Evolutionary conservation across 2,888 invertebrate species (phyloP).

Genomic region (Neoascia interrupta): DNA sequence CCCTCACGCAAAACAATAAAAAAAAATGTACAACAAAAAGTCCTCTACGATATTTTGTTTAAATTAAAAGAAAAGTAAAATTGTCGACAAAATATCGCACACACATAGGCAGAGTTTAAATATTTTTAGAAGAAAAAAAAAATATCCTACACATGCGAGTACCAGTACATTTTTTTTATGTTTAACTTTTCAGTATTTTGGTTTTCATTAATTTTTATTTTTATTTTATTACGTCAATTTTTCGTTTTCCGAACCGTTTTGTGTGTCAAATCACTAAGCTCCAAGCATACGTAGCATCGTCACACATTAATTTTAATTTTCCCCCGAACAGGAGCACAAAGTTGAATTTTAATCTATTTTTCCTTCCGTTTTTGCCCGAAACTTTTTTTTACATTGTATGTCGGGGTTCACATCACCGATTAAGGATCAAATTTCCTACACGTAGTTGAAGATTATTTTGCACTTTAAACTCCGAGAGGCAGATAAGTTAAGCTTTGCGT

Average conservation of each 20-base stretch:
- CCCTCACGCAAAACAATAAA: slow-evolving; percentile 1
- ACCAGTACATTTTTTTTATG: slow-evolving; percentile 11
- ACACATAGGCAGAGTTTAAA: slow-evolving; percentile 20
- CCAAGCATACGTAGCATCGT: slow-evolving; percentile 39
- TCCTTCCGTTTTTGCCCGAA: slow-evolving; percentile 11
- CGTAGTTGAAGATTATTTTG: too few relatives aligned
- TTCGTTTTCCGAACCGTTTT: background rate
- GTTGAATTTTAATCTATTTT: background rate
- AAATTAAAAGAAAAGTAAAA: slow-evolving; percentile 1
- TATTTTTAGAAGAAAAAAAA: slow-evolving; percentile 50
- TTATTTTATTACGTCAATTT: slow-evolving; percentile 58
- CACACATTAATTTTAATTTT: slow-evolving; percentile 41
- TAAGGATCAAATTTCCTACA: too few relatives aligned
- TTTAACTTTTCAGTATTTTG: slow-evolving; percentile 15
- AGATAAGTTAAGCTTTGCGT: background rate
- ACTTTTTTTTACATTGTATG: too few relatives aligned
- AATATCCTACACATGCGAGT: slow-evolving; percentile 31
- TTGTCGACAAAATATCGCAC: slow-evolving; percentile 6
- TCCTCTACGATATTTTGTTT: slow-evolving; percentile 1
- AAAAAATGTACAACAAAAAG: background rate
- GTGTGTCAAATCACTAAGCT: slow-evolving; percentile 48
- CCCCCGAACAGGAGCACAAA: background rate
- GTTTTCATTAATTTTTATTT: slow-evolving; percentile 43
- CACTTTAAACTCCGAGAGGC: too few relatives aligned
- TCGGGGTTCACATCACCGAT: too few relatives aligned